phyloP scores from a whole-genome alignment of 2,888 invertebrate genomes.

The Xestia rhomboidea region DNA sequence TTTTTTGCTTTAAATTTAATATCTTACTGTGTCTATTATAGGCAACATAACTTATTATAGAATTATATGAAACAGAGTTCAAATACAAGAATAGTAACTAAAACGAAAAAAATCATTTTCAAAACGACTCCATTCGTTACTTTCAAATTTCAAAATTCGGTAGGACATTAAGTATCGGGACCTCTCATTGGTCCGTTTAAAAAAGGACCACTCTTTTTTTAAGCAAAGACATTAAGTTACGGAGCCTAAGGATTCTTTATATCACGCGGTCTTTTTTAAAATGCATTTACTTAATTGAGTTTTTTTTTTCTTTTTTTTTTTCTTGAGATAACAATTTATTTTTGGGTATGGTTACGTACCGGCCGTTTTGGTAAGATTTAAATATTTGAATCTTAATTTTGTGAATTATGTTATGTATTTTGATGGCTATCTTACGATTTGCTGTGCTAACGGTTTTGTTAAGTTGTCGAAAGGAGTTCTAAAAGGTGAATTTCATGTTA shows the following conservation, averaged over 20 bases:
- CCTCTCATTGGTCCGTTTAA: slow-evolving; percentile 86
- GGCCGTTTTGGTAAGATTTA: slow-evolving; percentile 34
- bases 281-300: slow-evolving; percentile 70
- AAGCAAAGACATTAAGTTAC: slow-evolving; percentile 69
- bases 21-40: not conserved
- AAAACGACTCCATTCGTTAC: slow-evolving; percentile 61
- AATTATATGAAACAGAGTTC: not conserved
- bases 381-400: slow-evolving; percentile 57
- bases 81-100: slow-evolving; percentile 10
- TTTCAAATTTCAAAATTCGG: slow-evolving; percentile 84
- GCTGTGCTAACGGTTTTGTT: slow-evolving; percentile 16
- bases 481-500: not conserved
- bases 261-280: slow-evolving; percentile 68
- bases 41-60: not conserved
- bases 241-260: slow-evolving; percentile 69
- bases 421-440: slow-evolving; percentile 24
- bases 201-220: slow-evolving; percentile 77
- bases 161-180: slow-evolving; percentile 85
- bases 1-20: not conserved
- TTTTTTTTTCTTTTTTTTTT: slow-evolving; percentile 47
- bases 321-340: slow-evolving; percentile 53
- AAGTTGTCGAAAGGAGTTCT: not conserved
- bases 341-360: slow-evolving; percentile 35
- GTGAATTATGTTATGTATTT: slow-evolving; percentile 52
- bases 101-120: slow-evolving; percentile 30